A percentile compares a stretch with the other conserved stretches of the same genome.
Evolutionary conservation across 2,888 invertebrate species (phyloP).

Genomic region (Pandemis heparana): DNA sequence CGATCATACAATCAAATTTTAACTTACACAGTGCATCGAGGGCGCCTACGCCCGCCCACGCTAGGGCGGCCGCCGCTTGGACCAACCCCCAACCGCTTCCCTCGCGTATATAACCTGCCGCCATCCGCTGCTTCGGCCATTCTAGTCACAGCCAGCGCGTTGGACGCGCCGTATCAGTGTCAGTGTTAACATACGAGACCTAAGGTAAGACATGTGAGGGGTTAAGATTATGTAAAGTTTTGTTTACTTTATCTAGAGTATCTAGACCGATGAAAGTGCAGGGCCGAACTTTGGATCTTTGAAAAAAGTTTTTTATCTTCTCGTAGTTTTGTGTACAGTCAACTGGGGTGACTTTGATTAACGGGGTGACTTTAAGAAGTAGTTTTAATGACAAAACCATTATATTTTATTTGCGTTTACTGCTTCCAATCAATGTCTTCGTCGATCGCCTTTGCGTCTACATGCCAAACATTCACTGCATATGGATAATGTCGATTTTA

Average conservation of each 20-base stretch:
- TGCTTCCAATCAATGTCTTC: too few relatives aligned
- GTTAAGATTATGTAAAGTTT: neutral
- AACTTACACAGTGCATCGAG: constrained; percentile 12
- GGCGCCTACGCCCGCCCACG: constrained; percentile 80
- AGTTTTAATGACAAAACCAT: too few relatives aligned
- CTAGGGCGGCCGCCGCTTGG: constrained; percentile 73
- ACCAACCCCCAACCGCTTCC: constrained; percentile 64
- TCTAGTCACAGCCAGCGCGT: constrained; percentile 68
- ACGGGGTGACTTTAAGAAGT: too few relatives aligned
- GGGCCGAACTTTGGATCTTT: neutral
- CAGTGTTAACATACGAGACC: constrained; percentile 59
- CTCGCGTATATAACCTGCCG: constrained; percentile 65
- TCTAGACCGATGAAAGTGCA: neutral
- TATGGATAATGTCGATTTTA: too few relatives aligned
- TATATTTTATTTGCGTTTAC: too few relatives aligned
- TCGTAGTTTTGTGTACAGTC: too few relatives aligned
- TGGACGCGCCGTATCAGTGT: constrained; percentile 61
- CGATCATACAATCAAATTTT: neutral
- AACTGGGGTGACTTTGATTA: too few relatives aligned
- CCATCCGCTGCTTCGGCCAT: constrained; percentile 61
- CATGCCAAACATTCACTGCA: too few relatives aligned
- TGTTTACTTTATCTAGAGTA: neutral
- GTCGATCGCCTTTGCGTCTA: too few relatives aligned
- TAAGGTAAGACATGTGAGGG: constrained; percentile 68
- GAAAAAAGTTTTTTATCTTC: neutral